These are phyloP conservation scores for Salmo trutta DNA, from an alignment of 2,797 vertebrate species.

Conservation along the genomic window DNA sequence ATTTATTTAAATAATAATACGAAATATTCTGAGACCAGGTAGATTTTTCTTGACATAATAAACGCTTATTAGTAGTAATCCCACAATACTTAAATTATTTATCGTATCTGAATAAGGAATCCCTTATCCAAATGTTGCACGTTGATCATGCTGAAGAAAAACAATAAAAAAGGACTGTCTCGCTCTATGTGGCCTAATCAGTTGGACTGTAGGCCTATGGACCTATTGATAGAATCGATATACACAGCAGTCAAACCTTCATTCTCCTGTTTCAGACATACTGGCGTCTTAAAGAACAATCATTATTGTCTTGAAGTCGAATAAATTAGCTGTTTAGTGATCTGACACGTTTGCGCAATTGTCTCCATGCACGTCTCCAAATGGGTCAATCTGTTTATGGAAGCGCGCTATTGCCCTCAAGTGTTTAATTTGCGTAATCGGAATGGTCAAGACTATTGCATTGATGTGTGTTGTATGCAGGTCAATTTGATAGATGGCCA, in stretches of 20 bases:
- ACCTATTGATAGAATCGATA: neutral
- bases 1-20: too few species aligned
- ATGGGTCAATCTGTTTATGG: neutral
- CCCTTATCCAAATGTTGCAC: too few species aligned
- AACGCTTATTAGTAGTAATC: neutral
- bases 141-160: too few species aligned
- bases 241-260: neutral
- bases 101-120: too few species aligned
- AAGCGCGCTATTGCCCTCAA: neutral
- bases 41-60: neutral
- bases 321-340: neutral
- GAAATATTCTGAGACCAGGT: too few species aligned
- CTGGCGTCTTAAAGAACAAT: neutral
- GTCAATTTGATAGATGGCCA: slow-evolving; percentile 13
- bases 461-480: slow-evolving; percentile 9
- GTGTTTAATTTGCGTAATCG: neutral
- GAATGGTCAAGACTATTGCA: neutral
- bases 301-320: neutral
- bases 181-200: neutral
- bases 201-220: neutral
- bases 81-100: too few species aligned
- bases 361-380: neutral
- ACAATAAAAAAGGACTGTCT: too few species aligned
- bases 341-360: neutral
- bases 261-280: neutral